These are phyloP conservation scores for Brachionus calyciflorus DNA, from an alignment of 1,140 invertebrate species.

Conservation along the genomic window DNA sequence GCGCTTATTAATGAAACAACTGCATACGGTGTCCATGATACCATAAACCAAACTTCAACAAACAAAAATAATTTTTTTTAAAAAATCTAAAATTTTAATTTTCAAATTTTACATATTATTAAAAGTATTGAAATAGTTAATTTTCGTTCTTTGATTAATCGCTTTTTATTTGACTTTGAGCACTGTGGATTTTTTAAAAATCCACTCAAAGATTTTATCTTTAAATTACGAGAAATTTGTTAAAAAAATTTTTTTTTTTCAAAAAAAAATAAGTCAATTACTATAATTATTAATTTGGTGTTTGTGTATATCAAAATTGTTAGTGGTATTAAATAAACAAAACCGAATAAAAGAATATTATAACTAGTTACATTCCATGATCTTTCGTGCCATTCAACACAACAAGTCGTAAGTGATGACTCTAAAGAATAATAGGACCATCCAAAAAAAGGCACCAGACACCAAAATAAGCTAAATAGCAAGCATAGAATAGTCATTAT, in stretches of 20 bases:
- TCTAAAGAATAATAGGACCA: constrained; percentile 37
- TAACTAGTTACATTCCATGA: constrained; percentile 18
- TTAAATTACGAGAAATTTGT: background rate
- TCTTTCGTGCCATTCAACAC: constrained; percentile 34
- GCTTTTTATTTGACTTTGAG: background rate
- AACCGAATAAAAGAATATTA: background rate
- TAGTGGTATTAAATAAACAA: constrained; percentile 26
- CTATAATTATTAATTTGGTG: background rate
- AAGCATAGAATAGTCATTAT: background rate
- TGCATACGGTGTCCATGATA: constrained; percentile 33
- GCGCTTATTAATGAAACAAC: background rate
- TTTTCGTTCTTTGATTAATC: constrained; percentile 25
- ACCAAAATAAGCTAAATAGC: background rate
- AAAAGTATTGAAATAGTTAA: constrained; percentile 15
- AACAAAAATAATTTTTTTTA: constrained; percentile 5
- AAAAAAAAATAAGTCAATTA: background rate
- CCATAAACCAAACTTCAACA: constrained; percentile 7
- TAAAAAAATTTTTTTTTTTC: background rate
- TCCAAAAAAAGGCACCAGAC: background rate
- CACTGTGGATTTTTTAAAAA: constrained; percentile 14
- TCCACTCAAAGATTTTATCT: constrained; percentile 12
- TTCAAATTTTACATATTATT: constrained; percentile 2
- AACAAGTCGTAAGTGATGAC: background rate
- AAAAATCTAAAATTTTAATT: background rate
- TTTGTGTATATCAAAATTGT: background rate